Conservation (phyloP, 1,140 invertebrate species). For the Papilio polyxenes region DNA sequence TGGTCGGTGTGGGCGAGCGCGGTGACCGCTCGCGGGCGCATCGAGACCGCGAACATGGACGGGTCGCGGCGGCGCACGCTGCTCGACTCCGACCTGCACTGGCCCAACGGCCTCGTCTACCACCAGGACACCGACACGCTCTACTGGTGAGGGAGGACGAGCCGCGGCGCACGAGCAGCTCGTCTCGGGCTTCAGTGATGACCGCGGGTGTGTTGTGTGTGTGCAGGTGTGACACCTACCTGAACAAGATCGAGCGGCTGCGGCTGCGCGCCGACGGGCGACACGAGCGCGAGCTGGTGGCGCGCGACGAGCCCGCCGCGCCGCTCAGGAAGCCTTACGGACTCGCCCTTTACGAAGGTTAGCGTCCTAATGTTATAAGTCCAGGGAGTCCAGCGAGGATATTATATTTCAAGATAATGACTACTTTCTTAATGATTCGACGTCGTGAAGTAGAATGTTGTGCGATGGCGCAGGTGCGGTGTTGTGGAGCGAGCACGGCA, state of each 20-base stretch:
- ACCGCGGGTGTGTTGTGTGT: neutral
- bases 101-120: conserved; percentile 94
- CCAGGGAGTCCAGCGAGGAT: too few species aligned
- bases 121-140: conserved; percentile 87
- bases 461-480: conserved; percentile 70
- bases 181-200: neutral
- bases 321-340: conserved; percentile 85
- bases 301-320: conserved; percentile 82
- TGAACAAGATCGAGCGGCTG: conserved; percentile 88
- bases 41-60: conserved; percentile 91
- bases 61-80: conserved; percentile 83
- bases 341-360: conserved; percentile 81
- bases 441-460: too few species aligned
- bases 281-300: conserved; percentile 82
- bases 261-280: conserved; percentile 84
- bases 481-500: conserved; percentile 87
- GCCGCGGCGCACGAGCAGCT: neutral
- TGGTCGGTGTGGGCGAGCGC: conserved; percentile 89
- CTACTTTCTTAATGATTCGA: too few species aligned
- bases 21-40: conserved; percentile 71
- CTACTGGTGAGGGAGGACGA: conserved; percentile 83
- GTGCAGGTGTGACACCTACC: conserved; percentile 84
- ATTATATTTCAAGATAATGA: too few species aligned
- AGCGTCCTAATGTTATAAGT: neutral
- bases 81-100: conserved; percentile 83